Base-by-base conservation (phyloP, 2,113 vertebrate genomes). In the Martes martes region DNA sequence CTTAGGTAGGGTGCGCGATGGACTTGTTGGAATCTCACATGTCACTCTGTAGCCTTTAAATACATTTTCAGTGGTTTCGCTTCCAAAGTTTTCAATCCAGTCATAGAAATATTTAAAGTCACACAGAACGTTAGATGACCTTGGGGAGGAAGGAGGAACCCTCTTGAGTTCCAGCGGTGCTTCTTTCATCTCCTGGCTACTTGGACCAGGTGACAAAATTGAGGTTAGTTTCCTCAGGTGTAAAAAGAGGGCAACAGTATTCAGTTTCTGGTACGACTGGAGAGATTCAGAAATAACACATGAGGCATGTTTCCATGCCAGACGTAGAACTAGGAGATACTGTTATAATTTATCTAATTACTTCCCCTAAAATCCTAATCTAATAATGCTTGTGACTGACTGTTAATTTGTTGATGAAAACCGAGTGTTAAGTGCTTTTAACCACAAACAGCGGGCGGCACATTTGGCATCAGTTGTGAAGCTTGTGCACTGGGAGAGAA, bases 351-450 rank as follows among this genome's bases (percentile, higher is more conserved):
- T 71, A 84, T 74, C 45, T 76, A n/a, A 13, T 81, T 87, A 82
- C 67, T 42, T 96, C 19, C 47, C 42, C 28, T 63, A 94, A 95
- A 95, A 95, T 33, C 16, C 73, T 78, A 52, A 57, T 81, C 85
- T 95, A 73, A 95, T 89, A 90, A 39, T 73, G 47, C 50, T 87
- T 63, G 45, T 50, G 84, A 88, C 55, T 78, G 47, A 91, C 78
- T 52, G 50, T 89, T 89, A 83, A 85, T 85, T 94, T 91, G 85
- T 65, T 89, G 79, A 87, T 91, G 73, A 83, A 92, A 95, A 86
- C 42, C 31, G n/a, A 94, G 79, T 52, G 26, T 59, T 73, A 84
- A 81, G 19, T 84, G 55, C 11, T 83, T 98, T 93, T 55, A 82
- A n/a, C 55, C 89, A 94, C 76, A 87, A 63, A 39, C 2, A 96